phyloP scores from a whole-genome alignment of 2,888 invertebrate species.

The Gnatocerus cornutus region DNA sequence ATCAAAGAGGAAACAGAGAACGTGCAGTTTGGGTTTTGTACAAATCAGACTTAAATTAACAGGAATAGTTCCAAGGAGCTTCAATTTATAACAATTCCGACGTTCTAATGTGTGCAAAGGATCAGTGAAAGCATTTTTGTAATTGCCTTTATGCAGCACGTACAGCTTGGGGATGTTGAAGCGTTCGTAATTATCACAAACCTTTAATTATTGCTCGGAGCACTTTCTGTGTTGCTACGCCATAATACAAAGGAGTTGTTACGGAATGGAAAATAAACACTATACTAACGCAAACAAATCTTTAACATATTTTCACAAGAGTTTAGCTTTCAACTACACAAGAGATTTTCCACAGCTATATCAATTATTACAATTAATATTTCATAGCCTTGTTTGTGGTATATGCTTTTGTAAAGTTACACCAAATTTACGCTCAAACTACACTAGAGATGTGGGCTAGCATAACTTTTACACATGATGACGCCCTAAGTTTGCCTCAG shows the following conservation, averaged over 20 bases:
- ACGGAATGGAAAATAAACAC: slow-evolving; percentile 58
- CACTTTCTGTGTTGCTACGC: slow-evolving; percentile 53
- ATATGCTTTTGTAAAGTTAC: slow-evolving; percentile 40
- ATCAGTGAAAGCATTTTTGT: slow-evolving; percentile 57
- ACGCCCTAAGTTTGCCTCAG: no score
- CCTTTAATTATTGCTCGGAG: slow-evolving; percentile 65
- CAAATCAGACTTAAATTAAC: slow-evolving; percentile 41
- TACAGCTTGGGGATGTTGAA: slow-evolving; percentile 57
- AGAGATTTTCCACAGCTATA: slow-evolving; percentile 35
- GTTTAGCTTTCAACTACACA: slow-evolving; percentile 38
- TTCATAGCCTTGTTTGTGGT: slow-evolving; percentile 33
- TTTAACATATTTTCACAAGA: slow-evolving; percentile 52
- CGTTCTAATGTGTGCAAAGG: slow-evolving; percentile 51
- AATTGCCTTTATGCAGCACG: slow-evolving; percentile 60
- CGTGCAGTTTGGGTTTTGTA: slow-evolving; percentile 17
- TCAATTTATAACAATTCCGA: slow-evolving; percentile 44
- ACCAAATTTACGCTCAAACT: slow-evolving; percentile 2
- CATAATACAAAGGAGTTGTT: slow-evolving; percentile 54
- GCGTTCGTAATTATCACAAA: slow-evolving; percentile 64
- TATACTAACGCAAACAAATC: slow-evolving; percentile 55
- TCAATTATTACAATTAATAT: slow-evolving; percentile 48
- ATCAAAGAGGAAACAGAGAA: slow-evolving; percentile 1
- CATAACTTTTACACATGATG: background rate
- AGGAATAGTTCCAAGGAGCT: slow-evolving; percentile 31
- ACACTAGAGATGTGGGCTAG: background rate